Evolutionary conservation across 1,140 invertebrate species (phyloP).

Genomic region (fruit fly (Drosophila melanogaster)): DNA sequence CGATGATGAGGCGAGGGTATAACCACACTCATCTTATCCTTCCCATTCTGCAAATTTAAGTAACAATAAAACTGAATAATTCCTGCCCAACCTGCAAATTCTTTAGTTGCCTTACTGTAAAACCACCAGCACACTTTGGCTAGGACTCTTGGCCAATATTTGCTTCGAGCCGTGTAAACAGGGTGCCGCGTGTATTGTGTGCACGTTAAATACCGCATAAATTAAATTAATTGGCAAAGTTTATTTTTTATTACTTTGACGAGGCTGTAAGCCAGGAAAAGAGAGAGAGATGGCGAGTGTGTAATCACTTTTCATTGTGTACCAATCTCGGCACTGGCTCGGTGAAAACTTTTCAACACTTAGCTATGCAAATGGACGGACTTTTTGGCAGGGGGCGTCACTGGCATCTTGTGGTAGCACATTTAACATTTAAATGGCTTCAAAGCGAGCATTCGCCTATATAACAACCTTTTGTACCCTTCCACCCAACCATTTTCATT

Average conservation of each 20-base stretch:
- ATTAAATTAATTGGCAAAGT: constrained; percentile 80
- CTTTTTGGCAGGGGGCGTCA: neutral
- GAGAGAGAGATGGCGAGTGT: constrained; percentile 19
- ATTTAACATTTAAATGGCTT: constrained; percentile 71
- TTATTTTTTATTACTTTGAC: constrained; percentile 61
- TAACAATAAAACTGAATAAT: constrained; percentile 23
- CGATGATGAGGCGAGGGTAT: constrained; percentile 13
- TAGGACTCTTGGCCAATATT: constrained; percentile 41
- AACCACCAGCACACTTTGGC: constrained; percentile 12
- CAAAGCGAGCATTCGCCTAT: constrained; percentile 37
- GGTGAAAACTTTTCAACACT: constrained; percentile 56
- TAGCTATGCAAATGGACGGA: neutral
- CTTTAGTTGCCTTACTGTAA: constrained; percentile 11
- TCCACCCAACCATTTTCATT: constrained; percentile 28
- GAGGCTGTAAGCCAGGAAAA: neutral
- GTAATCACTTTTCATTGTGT: constrained; percentile 67
- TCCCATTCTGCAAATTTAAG: constrained; percentile 20
- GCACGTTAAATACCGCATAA: constrained; percentile 60
- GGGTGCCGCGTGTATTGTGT: constrained; percentile 20
- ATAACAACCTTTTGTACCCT: constrained; percentile 27
- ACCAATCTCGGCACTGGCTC: constrained; percentile 63
- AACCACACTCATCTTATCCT: constrained; percentile 16
- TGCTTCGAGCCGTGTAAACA: constrained; percentile 11
- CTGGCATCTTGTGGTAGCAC: constrained; percentile 39
- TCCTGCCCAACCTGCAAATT: constrained; percentile 9